Evolutionary conservation across 1,140 invertebrate genomes (phyloP).

Genomic region (Brachionus angularis): DNA sequence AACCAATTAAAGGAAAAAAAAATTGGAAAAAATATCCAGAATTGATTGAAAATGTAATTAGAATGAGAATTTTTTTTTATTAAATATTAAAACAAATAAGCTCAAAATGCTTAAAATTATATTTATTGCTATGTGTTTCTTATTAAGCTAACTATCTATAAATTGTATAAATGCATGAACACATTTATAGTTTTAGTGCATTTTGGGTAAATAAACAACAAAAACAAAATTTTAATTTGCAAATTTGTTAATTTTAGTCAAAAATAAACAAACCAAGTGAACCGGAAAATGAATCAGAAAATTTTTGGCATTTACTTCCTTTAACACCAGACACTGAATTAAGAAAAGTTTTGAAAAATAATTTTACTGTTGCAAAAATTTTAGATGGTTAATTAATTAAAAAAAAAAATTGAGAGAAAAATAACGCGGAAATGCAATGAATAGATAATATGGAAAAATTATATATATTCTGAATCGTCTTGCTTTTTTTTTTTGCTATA

Average conservation of each 20-base stretch:
- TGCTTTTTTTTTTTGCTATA: too few species aligned
- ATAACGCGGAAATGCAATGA: too few species aligned
- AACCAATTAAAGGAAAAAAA: background rate
- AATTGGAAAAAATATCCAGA: constrained; percentile 39
- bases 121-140: too few species aligned
- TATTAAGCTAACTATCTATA: too few species aligned
- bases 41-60: constrained; percentile 31
- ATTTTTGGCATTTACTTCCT: constrained; percentile 34
- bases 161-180: too few species aligned
- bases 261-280: constrained; percentile 33
- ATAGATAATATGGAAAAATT: too few species aligned
- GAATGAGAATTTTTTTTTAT: background rate
- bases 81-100: background rate
- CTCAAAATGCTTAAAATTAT: background rate
- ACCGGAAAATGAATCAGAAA: background rate
- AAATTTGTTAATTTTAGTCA: too few species aligned
- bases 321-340: constrained; percentile 17
- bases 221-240: background rate
- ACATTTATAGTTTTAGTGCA: background rate
- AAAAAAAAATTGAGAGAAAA: too few species aligned
- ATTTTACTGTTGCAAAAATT: constrained; percentile 33
- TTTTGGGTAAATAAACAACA: background rate
- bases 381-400: background rate
- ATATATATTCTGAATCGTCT: too few species aligned
- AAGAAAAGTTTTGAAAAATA: constrained; percentile 15